A percentile compares a stretch with the other conserved stretches of the same genome.
Evolutionary conservation across 1,140 invertebrate species (phyloP).

Genomic region (Himalopsyche phryganea): DNA sequence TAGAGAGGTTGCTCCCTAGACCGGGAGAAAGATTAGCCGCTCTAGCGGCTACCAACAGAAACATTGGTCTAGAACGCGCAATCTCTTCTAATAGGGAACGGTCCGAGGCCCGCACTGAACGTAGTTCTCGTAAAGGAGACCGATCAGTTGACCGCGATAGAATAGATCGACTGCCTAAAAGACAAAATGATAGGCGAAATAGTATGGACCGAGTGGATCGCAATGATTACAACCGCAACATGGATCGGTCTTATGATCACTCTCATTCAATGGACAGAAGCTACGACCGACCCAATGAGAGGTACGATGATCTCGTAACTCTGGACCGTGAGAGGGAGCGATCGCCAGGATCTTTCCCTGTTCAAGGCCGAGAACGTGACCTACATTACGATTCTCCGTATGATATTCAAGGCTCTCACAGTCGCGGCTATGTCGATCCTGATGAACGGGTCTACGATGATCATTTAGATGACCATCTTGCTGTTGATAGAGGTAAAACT

Average conservation of each 20-base stretch:
- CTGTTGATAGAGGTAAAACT: slow-evolving; percentile 43
- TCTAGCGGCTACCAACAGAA: slow-evolving; percentile 50
- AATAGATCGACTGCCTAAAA: slow-evolving; percentile 40
- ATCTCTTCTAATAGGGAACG: slow-evolving; percentile 48
- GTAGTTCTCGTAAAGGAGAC: slow-evolving; percentile 44
- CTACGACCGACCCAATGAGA: slow-evolving; percentile 49
- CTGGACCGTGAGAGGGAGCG: slow-evolving; percentile 42
- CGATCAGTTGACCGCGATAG: slow-evolving; percentile 39
- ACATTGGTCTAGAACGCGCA: slow-evolving; percentile 48
- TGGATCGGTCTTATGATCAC: slow-evolving; percentile 49
- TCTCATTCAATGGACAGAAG: slow-evolving; percentile 45
- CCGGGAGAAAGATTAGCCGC: slow-evolving; percentile 51
- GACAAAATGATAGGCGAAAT: slow-evolving; percentile 46
- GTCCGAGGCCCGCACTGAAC: slow-evolving; percentile 48
- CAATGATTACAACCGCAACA: slow-evolving; percentile 47
- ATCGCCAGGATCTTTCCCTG: slow-evolving; percentile 45
- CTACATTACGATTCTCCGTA: slow-evolving; percentile 49
- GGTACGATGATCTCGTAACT: slow-evolving; percentile 42
- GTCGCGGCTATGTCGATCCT: slow-evolving; percentile 47
- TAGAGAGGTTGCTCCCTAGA: slow-evolving; percentile 49
- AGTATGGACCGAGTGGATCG: slow-evolving; percentile 48
- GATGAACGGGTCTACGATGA: slow-evolving; percentile 50
- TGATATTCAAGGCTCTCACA: slow-evolving; percentile 46
- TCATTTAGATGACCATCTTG: slow-evolving; percentile 44
- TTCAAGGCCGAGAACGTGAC: slow-evolving; percentile 41